Evolutionary conservation across 2,797 vertebrate species (phyloP).

Genomic region (Telmatherina bonti): DNA sequence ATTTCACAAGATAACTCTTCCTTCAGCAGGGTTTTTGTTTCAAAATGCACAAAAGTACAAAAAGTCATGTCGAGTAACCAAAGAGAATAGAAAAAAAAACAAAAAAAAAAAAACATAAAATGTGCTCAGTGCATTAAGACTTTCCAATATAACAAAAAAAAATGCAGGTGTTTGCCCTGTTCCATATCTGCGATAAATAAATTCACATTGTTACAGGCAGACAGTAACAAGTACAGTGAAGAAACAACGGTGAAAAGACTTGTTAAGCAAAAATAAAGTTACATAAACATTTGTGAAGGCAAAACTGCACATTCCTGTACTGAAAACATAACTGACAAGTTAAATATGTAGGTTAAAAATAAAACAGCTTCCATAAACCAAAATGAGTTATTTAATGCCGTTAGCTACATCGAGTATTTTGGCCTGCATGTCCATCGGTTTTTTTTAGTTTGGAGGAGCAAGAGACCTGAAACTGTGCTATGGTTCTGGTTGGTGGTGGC

Average conservation of each 20-base stretch:
- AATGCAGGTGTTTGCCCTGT: slow-evolving; percentile 64
- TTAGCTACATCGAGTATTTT: slow-evolving; percentile 42
- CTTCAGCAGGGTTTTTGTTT: slow-evolving; percentile 74
- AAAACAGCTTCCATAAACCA: slow-evolving; percentile 30
- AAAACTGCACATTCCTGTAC: slow-evolving; percentile 35
- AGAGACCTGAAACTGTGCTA: slow-evolving; percentile 43
- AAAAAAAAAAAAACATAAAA: slow-evolving; percentile 69
- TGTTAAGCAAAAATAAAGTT: slow-evolving; percentile 19
- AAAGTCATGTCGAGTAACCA: slow-evolving; percentile 72
- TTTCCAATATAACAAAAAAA: slow-evolving; percentile 69
- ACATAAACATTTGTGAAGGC: slow-evolving; percentile 40
- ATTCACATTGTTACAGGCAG: slow-evolving; percentile 81
- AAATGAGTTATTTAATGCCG: slow-evolving; percentile 25
- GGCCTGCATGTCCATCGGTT: slow-evolving; percentile 32
- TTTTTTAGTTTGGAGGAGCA: slow-evolving; percentile 32
- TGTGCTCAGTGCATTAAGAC: slow-evolving; percentile 85
- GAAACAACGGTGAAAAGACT: slow-evolving; percentile 58
- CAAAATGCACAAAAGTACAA: slow-evolving; percentile 74
- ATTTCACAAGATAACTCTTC: slow-evolving; percentile 77
- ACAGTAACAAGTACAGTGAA: slow-evolving; percentile 77
- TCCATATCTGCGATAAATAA: slow-evolving; percentile 74
- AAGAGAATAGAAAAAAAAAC: slow-evolving; percentile 65
- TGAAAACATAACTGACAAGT: slow-evolving; percentile 34
- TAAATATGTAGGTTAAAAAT: slow-evolving; percentile 30
- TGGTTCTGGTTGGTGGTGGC: slow-evolving; percentile 33